Base-by-base conservation (phyloP, 2,797 vertebrate species). In the Poecile montanus region DNA sequence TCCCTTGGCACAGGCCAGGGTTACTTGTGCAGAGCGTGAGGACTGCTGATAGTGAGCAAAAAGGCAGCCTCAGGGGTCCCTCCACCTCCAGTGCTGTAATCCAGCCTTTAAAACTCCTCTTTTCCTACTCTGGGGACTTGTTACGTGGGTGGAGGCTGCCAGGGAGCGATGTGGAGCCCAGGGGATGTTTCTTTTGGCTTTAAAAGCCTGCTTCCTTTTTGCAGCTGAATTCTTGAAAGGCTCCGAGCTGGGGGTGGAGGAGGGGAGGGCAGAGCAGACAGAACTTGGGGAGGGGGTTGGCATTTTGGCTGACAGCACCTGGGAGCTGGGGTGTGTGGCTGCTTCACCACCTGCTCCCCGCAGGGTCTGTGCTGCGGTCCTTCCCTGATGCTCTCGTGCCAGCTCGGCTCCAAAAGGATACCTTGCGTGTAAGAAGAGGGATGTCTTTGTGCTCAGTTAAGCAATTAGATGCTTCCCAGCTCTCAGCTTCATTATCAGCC, bases 401-500 rank as follows among this genome's bases (percentile, higher is more conserved):
- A 26, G 30, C n/a, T 70, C 34, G 45, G 51, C 56, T 87, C 76
- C 3, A 5, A 34, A 67, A 80, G 36, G 45, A 29, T 71, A 8
- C n/a, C 25, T 61, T 47, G 42, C 0, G 0, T 67, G 44, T 21
- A 27, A 88, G 62, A 70, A 42, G 79, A 83, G 44, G 66, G 53
- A 58, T 83, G 36, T 63, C 45, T 72, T 50, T 47, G n/a, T 73
- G 73, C 66, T 94, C 74, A 36, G 8, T 93, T 94, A 88, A 94
- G 63, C 80, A 77, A 85, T 93, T 87, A 91, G 77, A 60, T 82
- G 71, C 18, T 74, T 95, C 60, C 76, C 83, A 82, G 50, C 85
- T 76, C 85, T 29, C 57, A 74, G 80, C 71, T 94, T 96, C 53
- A 42, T 94, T 94, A 95, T 88, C 77, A 89, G 74, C 79, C 63